These are phyloP conservation scores for Peromyscus attwateri DNA, from an alignment of 2,797 vertebrate species.

Conservation along the genomic window DNA sequence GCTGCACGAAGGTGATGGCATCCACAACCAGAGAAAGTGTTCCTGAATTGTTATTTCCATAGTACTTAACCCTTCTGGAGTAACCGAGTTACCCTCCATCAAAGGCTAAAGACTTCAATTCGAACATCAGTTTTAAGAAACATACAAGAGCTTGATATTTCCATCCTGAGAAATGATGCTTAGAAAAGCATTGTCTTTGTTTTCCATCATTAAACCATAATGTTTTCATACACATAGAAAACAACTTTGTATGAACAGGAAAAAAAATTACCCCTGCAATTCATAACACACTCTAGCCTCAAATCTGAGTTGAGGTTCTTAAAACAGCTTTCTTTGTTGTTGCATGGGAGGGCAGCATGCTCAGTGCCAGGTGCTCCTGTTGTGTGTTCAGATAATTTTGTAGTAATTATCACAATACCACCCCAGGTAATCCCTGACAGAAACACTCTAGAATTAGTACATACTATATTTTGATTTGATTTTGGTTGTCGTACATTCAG, in stretches of 20 bases:
- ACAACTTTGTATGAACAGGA: not conserved
- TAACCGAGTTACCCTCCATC: not conserved
- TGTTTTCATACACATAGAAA: not conserved
- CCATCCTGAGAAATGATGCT: not conserved
- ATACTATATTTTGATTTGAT: not conserved
- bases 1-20: not conserved
- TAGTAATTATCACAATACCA: not conserved
- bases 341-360: not conserved
- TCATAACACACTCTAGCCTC: not conserved
- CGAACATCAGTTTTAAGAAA: not conserved
- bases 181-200: not conserved
- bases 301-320: not conserved
- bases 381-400: not conserved
- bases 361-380: too few relatives aligned
- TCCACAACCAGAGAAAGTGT: constrained; percentile 37
- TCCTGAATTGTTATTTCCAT: not conserved
- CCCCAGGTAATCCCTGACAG: not conserved
- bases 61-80: constrained; percentile 7
- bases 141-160: not conserved
- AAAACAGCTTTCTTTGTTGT: not conserved
- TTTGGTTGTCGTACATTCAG: not conserved
- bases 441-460: not conserved
- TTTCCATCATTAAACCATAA: not conserved
- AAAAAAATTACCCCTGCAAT: too few relatives aligned
- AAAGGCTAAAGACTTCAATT: not conserved